Evolutionary conservation across 2,888 invertebrate species (phyloP), one percentile per base, ranked within the genome.

Genomic region (Incurvaria masculella): DNA sequence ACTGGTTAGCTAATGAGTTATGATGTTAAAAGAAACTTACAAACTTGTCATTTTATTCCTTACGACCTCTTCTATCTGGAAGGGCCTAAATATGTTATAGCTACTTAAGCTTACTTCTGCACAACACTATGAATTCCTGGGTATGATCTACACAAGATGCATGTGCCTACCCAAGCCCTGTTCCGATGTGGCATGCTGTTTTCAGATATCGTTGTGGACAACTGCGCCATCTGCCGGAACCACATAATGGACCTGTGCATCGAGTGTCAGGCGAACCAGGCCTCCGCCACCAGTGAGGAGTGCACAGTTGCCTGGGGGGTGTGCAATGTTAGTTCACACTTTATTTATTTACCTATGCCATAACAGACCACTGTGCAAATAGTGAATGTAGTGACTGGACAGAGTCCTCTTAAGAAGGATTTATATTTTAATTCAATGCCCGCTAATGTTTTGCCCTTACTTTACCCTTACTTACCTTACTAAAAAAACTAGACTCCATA

Each of bases 221-320:
- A 99, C 70, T 99, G 99, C 75, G 99, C 99, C 58, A 99, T 99
- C 72, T 99, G 99, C 69, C 88, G 99, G 48, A 99, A 99, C 76
- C 98, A 99, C 73, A 99, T 99, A 59, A 99, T 99, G 99, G 99
- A 99, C 74, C 81, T 98, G 20, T 99, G 99, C 67, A 99, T 99
- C 65, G 99, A 99, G 79, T 99, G 99, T 66, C 99, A 99, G 72
- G 94, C 94, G 2, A 94, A 94, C 81, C 97, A 97, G 72, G 97
- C 97, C 14, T 95, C 97, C 17, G 97, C 96, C 17, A 97, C 97
- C 4, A 97, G 95, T 68, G 98, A 98, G 68, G 98, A 99, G 68
- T 99, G 99, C 69, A 99, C 97, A 54, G 98, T 99, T 10, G 98
- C 99, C 49, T 99, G 99, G 99, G 98, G 99, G 59, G 97, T 97